Evolutionary conservation across 2,888 invertebrate genomes (phyloP).

Genomic region (Amphipoea oculea): DNA sequence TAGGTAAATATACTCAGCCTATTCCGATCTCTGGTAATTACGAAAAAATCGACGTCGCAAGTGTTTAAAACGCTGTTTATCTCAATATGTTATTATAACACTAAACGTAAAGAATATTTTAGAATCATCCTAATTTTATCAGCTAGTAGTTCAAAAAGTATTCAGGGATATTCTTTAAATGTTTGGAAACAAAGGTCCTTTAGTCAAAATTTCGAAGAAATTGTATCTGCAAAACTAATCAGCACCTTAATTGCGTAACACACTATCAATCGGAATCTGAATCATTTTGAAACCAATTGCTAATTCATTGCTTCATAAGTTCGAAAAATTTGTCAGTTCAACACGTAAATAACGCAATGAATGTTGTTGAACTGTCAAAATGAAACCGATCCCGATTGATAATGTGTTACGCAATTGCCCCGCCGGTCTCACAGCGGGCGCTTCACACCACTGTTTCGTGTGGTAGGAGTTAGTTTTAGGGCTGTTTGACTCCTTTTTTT

Average conservation of each 20-base stretch:
- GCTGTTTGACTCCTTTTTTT: neutral
- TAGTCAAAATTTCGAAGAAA: neutral
- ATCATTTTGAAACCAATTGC: too few species aligned
- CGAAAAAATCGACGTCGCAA: neutral
- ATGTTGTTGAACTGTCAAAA: too few species aligned
- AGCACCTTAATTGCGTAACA: too few species aligned
- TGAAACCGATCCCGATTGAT: too few species aligned
- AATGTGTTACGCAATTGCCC: too few species aligned
- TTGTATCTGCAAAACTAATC: neutral
- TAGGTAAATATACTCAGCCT: too few species aligned
- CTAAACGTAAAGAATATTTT: neutral
- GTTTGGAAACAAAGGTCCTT: neutral
- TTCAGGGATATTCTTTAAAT: neutral
- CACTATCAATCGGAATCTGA: too few species aligned
- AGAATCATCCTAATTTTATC: neutral
- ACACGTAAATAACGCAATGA: too few species aligned
- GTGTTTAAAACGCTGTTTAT: neutral
- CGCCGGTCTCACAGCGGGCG: neutral
- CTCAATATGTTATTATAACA: neutral
- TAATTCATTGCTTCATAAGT: too few species aligned
- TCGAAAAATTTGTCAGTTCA: too few species aligned
- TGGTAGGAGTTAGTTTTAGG: neutral
- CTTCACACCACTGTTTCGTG: neutral
- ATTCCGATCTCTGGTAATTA: too few species aligned
- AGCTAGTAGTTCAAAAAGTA: neutral